Base-by-base conservation (phyloP, 2,113 vertebrate species). In the Puntigrus tetrazona region DNA sequence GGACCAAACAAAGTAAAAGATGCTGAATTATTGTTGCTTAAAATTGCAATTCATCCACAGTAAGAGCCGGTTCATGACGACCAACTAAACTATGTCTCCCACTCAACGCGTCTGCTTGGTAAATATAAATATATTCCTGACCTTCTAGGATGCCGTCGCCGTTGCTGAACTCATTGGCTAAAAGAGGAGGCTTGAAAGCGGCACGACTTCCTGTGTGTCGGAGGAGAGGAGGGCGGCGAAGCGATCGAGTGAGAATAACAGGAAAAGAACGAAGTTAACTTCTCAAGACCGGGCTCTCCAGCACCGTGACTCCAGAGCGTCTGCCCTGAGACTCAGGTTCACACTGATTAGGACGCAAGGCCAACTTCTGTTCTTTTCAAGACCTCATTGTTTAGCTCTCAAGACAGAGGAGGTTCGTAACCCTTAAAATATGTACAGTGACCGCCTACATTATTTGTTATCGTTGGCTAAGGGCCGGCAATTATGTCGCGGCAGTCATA, bases 231-330 rank as follows among this genome's bases (percentile, higher is more conserved):
- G 13, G 34, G 2, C 27, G 55, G 36, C 36, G 14, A 78, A 78
- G n/a, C 5, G 18, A 59, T 41, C 25, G 25, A 76, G 29, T 78
- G 59, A 31, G 57, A 83, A 85, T 79, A 87, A 83, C 87, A 88
- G 87, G 87, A 88, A 88, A 69, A 78, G 50, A 50, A 69, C 83
- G 84, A 87, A 83, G 86, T 85, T 79, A 83, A 85, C 75, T 73
- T 29, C 74, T 79, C 73, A 9, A 73, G 73, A 74, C 55, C 59
- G 78, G 34, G 13, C 14, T 74, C 29, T 80, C 52, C 55, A 83
- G 5, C 70, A 36, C 2, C 3, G 22, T 57, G 78, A 27, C 50
- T 36, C 50, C 70, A 65, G 47, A 67, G n/a, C 0, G 52, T 79
- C 75, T 86, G 75, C 31, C 22, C 81, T 65, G 38, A 80, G 78